These are phyloP conservation scores for Sarcophaga rosellei DNA, from an alignment of 2,888 invertebrate species.

Conservation along the genomic window DNA sequence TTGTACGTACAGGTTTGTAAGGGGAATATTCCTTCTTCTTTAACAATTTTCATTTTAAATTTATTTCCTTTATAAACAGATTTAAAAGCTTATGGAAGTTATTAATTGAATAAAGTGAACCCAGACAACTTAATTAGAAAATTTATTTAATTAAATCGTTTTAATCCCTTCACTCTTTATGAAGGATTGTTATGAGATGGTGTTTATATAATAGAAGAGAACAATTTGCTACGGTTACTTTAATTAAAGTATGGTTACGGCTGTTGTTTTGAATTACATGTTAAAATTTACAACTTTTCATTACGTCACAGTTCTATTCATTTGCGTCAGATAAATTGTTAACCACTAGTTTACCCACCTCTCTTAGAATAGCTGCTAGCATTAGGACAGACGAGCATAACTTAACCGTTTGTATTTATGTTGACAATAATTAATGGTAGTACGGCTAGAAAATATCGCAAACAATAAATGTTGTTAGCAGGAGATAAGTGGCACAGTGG, in stretches of 20 bases:
- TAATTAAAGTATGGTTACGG: too few relatives aligned
- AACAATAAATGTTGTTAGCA: slow-evolving; percentile 55
- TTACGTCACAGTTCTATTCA: not conserved
- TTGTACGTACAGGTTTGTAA: not conserved
- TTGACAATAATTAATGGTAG: slow-evolving; percentile 60
- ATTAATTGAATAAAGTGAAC: not conserved
- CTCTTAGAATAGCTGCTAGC: not conserved
- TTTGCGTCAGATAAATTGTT: not conserved
- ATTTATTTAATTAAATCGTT: too few relatives aligned
- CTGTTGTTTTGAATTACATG: too few relatives aligned
- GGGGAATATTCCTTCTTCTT: not conserved
- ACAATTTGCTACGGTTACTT: too few relatives aligned
- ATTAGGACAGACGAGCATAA: not conserved
- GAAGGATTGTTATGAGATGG: too few relatives aligned
- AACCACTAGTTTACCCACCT: not conserved
- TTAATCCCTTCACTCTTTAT: too few relatives aligned
- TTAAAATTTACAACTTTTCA: too few relatives aligned
- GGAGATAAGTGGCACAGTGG: not conserved
- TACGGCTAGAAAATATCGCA: slow-evolving; percentile 61
- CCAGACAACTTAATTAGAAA: too few relatives aligned
- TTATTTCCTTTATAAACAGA: not conserved
- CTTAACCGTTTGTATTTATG: slow-evolving; percentile 46
- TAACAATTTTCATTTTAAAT: too few relatives aligned
- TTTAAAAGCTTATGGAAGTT: slow-evolving; percentile 7
- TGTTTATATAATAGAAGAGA: too few relatives aligned